Evolutionary conservation across 1,140 invertebrate species (phyloP).

Genomic region (Pogonomyrmex barbatus): DNA sequence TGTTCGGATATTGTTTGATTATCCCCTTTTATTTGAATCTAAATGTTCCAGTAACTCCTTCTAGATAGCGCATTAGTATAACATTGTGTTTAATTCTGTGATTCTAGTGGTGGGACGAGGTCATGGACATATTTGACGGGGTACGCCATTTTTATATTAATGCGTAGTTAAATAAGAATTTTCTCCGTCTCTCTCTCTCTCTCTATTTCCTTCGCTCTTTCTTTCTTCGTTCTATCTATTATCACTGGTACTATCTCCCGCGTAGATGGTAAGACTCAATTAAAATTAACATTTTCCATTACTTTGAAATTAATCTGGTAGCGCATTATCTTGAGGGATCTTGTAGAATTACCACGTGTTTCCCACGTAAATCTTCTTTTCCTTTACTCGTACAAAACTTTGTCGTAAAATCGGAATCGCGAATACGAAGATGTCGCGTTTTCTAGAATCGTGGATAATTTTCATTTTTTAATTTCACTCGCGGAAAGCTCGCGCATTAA

Average conservation of each 20-base stretch:
- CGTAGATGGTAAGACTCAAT: constrained; percentile 49
- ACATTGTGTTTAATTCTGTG: constrained; percentile 87
- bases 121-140: constrained; percentile 97
- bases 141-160: constrained; percentile 89
- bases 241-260: constrained; percentile 28
- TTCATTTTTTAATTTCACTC: background rate
- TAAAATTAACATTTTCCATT: constrained; percentile 59
- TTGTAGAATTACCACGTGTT: constrained; percentile 8
- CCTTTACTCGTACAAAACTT: background rate
- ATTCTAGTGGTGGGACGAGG: constrained; percentile 97
- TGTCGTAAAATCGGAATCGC: background rate
- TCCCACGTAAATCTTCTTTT: constrained; percentile 15
- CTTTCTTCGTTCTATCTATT: constrained; percentile 19
- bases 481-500: background rate
- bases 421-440: background rate
- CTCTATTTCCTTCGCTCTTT: constrained; percentile 7
- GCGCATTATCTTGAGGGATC: constrained; percentile 29
- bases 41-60: constrained; percentile 65
- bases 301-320: constrained; percentile 45
- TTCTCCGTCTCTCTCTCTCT: constrained; percentile 41
- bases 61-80: constrained; percentile 80
- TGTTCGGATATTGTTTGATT: constrained; percentile 29
- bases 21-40: constrained; percentile 56
- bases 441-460: background rate
- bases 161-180: constrained; percentile 68